phyloP scores from a whole-genome alignment of 2,888 invertebrate genomes.

The Malthinus seriepunctatus region DNA sequence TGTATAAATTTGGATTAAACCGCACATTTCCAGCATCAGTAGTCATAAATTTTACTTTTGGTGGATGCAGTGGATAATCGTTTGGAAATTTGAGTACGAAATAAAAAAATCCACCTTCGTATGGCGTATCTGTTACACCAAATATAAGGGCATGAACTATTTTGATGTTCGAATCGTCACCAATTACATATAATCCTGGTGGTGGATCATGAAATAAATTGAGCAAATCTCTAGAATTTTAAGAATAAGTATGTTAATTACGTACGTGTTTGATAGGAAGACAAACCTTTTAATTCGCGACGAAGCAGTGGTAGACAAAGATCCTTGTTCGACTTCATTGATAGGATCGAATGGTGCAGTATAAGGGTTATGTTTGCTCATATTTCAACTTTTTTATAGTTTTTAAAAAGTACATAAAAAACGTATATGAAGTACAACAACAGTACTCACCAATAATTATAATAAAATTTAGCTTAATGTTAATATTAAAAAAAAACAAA shows the following conservation, averaged over 20 bases:
- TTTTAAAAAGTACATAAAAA: no score
- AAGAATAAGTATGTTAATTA: constrained; percentile 15
- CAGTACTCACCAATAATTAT: no score
- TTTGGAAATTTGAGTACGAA: constrained; percentile 59
- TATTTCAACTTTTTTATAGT: no score
- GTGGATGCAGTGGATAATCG: constrained; percentile 61
- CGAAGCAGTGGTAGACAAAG: constrained; percentile 28
- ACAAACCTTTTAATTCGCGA: constrained; percentile 31
- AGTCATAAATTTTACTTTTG: constrained; percentile 62
- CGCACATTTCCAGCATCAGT: constrained; percentile 62
- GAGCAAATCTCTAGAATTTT: constrained; percentile 56
- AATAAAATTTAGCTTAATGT: no score
- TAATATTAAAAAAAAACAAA: no score
- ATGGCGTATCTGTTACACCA: constrained; percentile 65
- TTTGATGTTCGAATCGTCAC: constrained; percentile 59
- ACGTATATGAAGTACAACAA: no score
- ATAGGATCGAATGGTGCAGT: constrained; percentile 22
- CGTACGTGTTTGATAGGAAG: neutral
- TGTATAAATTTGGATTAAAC: constrained; percentile 67
- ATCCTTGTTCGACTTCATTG: constrained; percentile 19
- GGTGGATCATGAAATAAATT: constrained; percentile 61
- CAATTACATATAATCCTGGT: constrained; percentile 60
- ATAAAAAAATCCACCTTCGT: constrained; percentile 61
- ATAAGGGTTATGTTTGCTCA: no score
- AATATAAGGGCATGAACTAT: constrained; percentile 61